Conservation (phyloP, 2,888 invertebrate genomes). For the Acleris literana region DNA sequence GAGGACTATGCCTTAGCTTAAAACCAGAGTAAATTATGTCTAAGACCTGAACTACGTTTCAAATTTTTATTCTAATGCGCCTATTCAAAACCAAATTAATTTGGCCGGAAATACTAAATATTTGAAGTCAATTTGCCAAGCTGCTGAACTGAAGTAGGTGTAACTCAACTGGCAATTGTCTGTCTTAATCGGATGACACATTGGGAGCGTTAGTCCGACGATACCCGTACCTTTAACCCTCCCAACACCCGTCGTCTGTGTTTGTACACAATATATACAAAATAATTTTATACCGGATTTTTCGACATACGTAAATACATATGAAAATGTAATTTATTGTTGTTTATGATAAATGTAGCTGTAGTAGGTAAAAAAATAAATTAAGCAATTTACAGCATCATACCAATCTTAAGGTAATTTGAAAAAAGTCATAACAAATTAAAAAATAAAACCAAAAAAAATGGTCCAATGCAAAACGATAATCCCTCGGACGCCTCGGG, state of each 20-base stretch:
- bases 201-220: slow-evolving; percentile 55
- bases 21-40: no score
- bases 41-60: no score
- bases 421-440: neutral
- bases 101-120: neutral
- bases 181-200: slow-evolving; percentile 72
- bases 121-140: slow-evolving; percentile 11
- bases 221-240: slow-evolving; percentile 59
- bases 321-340: no score
- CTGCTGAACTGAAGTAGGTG: slow-evolving; percentile 14
- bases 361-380: no score
- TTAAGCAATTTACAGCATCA: no score
- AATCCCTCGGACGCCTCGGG: slow-evolving; percentile 2
- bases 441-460: slow-evolving; percentile 7
- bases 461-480: slow-evolving; percentile 27
- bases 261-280: slow-evolving; percentile 15
- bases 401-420: no score
- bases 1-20: no score
- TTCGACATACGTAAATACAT: no score
- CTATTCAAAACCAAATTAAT: no score
- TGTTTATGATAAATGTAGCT: no score
- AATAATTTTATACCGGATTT: neutral
- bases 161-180: slow-evolving; percentile 32
- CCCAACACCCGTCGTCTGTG: slow-evolving; percentile 24
- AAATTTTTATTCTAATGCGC: no score